Evolutionary conservation across 2,113 vertebrate genomes (phyloP).

Genomic region (Melospiza melodia): DNA sequence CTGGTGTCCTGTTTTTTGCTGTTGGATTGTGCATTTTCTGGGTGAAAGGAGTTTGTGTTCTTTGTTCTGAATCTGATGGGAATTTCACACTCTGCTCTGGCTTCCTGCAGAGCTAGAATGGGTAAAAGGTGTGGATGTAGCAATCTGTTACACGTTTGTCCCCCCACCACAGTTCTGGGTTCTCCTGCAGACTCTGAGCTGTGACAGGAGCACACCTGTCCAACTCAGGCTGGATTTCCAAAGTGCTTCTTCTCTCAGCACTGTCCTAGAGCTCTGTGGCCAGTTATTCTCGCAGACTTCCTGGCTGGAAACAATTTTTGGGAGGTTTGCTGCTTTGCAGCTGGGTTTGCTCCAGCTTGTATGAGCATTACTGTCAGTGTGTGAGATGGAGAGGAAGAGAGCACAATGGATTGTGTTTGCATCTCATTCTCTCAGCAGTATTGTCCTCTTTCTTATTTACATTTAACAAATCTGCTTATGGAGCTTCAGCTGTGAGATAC

Average conservation of each 20-base stretch:
- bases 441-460: neutral
- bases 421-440: neutral
- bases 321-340: neutral
- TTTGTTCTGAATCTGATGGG: neutral
- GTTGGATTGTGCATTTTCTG: neutral
- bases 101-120: neutral
- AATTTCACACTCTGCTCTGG: neutral
- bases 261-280: neutral
- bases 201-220: neutral
- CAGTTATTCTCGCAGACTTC: neutral
- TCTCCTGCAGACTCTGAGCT: neutral
- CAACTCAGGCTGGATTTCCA: neutral
- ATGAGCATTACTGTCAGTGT: neutral
- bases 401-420: neutral
- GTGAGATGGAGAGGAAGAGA: neutral
- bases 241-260: neutral
- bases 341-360: neutral
- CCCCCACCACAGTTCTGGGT: neutral
- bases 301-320: neutral
- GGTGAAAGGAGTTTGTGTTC: neutral
- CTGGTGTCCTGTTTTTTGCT: neutral
- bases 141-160: neutral
- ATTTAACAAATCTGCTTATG: neutral
- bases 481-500: neutral
- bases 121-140: neutral